Percentiles rank a stretch among this genome's conserved stretches.
phyloP scores from a whole-genome alignment of 2,888 invertebrate species.

The Athrips mouffetella region DNA sequence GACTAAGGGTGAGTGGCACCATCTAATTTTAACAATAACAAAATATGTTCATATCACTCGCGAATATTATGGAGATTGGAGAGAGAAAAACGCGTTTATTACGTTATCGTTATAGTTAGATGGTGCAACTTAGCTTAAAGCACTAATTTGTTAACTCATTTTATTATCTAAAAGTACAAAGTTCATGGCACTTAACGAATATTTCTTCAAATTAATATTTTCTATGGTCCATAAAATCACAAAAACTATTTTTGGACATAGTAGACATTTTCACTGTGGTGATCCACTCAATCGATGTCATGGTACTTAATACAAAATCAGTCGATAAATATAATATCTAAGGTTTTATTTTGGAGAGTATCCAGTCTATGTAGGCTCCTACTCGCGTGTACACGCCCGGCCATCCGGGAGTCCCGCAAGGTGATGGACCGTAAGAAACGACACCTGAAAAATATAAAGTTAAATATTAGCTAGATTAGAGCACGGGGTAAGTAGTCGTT shows the following conservation, averaged over 20 bases:
- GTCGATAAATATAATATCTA: constrained; percentile 31
- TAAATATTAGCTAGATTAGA: too few relatives aligned
- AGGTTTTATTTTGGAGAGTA: constrained; percentile 76
- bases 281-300: background rate
- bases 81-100: too few relatives aligned
- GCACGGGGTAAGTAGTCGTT: too few relatives aligned
- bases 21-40: too few relatives aligned
- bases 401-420: constrained; percentile 75
- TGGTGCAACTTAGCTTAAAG: too few relatives aligned
- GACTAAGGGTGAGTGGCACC: too few relatives aligned
- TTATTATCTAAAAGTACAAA: constrained; percentile 4
- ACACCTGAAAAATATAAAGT: constrained; percentile 43
- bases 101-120: too few relatives aligned
- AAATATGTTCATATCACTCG: too few relatives aligned
- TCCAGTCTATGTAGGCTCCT: constrained; percentile 81
- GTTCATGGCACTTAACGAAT: constrained; percentile 15
- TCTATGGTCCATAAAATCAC: too few relatives aligned
- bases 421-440: constrained; percentile 72
- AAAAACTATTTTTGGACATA: too few relatives aligned
- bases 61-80: too few relatives aligned
- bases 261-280: too few relatives aligned
- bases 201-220: background rate
- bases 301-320: constrained; percentile 1
- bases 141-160: background rate
- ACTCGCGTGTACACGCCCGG: constrained; percentile 85